Evolutionary conservation across 2,113 vertebrate species (phyloP), one percentile per base, ranked within the genome.

Genomic region (Leucoraja erinaceus): DNA sequence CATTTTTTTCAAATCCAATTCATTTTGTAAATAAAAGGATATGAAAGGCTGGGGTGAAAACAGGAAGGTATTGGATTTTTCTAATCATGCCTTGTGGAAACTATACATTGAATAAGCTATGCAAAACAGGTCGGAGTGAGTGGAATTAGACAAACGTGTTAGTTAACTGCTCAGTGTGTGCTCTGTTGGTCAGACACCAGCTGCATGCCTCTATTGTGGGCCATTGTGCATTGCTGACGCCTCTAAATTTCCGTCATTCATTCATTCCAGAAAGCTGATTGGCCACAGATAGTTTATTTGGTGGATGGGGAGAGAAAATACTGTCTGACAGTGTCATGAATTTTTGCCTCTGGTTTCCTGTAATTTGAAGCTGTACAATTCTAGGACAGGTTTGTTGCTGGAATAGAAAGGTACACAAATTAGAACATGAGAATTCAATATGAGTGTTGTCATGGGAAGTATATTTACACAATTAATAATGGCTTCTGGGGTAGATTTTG

Each of bases 121-220:
- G 90, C 22, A 70, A 91, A 72, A 54, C 31, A 11, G 38, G 66
- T 91, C 11, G 0, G 28, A 66, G n/a, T 90, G 28, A 66, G 16
- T 6, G 14, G 31, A 18, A 16, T 66, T 68, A 70, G 33, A 90
- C n/a, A 90, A 70, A 90, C n/a, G n/a, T 68, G 31, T 90, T 70
- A 47, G 33, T 54, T 90, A 70, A 47, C 18, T 70, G 56, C 66
- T 91, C 88, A 47, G 31, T 47, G 31, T 66, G 88, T 72, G 68
- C 90, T 91, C 90, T 47, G 66, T 28, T 91, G 90, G 68, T 91
- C 90, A 72, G 38, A 47, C 61, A 74, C 14, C 90, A 91, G 90
- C 90, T 91, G 90, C 90, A 72, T 3, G 4, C 18, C 22, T 91
- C 33, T 72, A 72, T 91, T 72, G 66, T 72, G 33, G 66, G 5